A percentile compares a stretch with the other conserved stretches of the same genome.
These are phyloP conservation scores for Heliopora coerulea DNA, from an alignment of 92 coral and sea anemone species.

Conservation along the genomic window DNA sequence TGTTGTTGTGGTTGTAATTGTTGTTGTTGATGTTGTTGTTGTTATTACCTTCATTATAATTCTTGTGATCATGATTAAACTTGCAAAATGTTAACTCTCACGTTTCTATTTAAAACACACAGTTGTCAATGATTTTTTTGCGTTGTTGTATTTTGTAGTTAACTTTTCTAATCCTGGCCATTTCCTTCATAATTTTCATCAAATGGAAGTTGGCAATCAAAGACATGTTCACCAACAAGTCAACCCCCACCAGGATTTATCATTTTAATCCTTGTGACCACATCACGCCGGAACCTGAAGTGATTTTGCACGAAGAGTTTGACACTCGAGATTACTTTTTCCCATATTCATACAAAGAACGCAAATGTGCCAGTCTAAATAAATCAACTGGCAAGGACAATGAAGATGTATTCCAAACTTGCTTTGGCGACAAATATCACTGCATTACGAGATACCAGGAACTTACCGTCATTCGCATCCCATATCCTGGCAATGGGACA, in stretches of 20 bases:
- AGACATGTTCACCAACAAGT: neutral
- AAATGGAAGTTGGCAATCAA: neutral
- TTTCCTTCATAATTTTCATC: neutral
- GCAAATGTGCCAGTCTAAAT: constrained; percentile 25
- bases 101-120: too few species aligned
- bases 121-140: neutral
- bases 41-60: too few species aligned
- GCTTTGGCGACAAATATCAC: constrained; percentile 2
- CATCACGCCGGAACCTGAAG: constrained; percentile 27
- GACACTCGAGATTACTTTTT: constrained; percentile 28
- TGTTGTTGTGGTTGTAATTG: too few species aligned
- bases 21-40: too few species aligned
- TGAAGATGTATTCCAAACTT: neutral
- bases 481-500: constrained; percentile 28
- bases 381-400: neutral
- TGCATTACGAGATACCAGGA: constrained; percentile 28
- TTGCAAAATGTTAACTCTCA: too few species aligned
- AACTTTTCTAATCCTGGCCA: neutral
- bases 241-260: neutral
- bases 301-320: constrained; percentile 27
- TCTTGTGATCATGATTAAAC: too few species aligned
- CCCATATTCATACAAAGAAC: constrained; percentile 32
- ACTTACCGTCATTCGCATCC: constrained; percentile 14
- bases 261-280: constrained; percentile 29
- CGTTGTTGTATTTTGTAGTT: neutral